Evolutionary conservation across 2,888 invertebrate genomes (phyloP).

Genomic region (Eretmocerus hayati): DNA sequence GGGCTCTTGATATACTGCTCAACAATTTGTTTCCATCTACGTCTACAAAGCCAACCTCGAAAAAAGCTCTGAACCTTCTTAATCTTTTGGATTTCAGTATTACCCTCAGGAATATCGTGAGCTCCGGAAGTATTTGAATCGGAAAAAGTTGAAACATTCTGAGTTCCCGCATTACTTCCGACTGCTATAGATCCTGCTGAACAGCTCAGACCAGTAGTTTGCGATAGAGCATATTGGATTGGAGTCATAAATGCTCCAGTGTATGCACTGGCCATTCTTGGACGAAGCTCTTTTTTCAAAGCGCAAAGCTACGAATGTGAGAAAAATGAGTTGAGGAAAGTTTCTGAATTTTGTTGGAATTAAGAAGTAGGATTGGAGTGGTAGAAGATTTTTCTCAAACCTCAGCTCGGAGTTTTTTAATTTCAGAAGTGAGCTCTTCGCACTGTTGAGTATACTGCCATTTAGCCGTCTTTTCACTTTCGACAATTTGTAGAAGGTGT

Average conservation of each 20-base stretch:
- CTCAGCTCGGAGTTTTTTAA: constrained; percentile 82
- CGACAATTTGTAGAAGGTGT: constrained; percentile 80
- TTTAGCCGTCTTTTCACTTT: constrained; percentile 85
- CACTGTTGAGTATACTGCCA: constrained; percentile 92
- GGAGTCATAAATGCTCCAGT: neutral
- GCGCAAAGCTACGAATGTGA: constrained; percentile 74
- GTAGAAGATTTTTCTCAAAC: too few relatives aligned
- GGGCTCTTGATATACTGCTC: constrained; percentile 91
- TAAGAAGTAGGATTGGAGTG: too few relatives aligned
- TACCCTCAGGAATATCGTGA: constrained; percentile 50
- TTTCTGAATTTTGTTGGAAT: too few relatives aligned
- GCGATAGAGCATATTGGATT: constrained; percentile 25
- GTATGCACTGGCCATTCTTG: constrained; percentile 38
- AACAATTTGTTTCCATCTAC: constrained; percentile 91
- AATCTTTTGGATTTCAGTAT: constrained; percentile 76
- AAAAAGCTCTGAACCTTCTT: constrained; percentile 89
- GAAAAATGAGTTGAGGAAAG: too few relatives aligned
- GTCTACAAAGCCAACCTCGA: constrained; percentile 84
- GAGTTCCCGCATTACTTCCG: neutral
- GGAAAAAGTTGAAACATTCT: neutral
- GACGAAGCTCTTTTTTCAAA: constrained; percentile 72
- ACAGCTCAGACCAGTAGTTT: constrained; percentile 19
- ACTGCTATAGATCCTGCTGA: neutral
- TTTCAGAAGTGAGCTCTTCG: constrained; percentile 80
- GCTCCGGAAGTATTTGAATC: constrained; percentile 27